These are phyloP conservation scores for Microtus richardsoni DNA, from an alignment of 2,113 vertebrate species.

Conservation along the genomic window DNA sequence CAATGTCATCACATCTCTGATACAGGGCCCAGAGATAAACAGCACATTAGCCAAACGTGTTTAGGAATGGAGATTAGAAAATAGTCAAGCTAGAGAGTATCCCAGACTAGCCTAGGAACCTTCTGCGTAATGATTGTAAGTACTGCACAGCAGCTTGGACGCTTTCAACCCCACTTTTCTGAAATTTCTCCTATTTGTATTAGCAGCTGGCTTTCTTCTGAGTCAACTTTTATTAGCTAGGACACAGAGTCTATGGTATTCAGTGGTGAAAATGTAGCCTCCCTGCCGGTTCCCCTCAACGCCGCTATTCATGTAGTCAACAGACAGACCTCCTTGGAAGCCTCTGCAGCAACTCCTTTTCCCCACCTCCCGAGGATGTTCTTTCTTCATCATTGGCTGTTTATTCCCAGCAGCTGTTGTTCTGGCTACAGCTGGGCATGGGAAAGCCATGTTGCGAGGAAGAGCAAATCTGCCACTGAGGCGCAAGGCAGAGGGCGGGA, in stretches of 20 bases:
- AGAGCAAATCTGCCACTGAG: background rate
- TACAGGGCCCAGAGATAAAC: background rate
- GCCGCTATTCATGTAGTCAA: background rate
- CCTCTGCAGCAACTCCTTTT: background rate
- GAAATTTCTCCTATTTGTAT: conserved; percentile 34
- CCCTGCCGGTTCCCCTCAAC: background rate
- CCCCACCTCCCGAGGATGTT: background rate
- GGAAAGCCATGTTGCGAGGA: background rate
- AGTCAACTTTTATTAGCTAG: background rate
- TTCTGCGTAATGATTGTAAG: background rate
- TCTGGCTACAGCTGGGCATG: background rate
- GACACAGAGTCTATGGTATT: conserved; percentile 13
- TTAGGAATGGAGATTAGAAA: background rate
- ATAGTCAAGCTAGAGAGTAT: background rate
- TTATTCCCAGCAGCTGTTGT: background rate
- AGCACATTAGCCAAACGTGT: background rate
- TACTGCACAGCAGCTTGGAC: background rate
- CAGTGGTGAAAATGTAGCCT: conserved; percentile 30
- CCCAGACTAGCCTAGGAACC: background rate
- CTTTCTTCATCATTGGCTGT: background rate
- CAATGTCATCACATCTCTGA: background rate
- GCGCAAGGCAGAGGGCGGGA: background rate
- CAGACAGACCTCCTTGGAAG: conserved; percentile 27
- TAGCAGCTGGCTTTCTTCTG: background rate
- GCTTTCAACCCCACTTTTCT: background rate